These are phyloP conservation scores for Vulpes vulpes DNA, from an alignment of 2,113 vertebrate genomes.

Conservation along the genomic window DNA sequence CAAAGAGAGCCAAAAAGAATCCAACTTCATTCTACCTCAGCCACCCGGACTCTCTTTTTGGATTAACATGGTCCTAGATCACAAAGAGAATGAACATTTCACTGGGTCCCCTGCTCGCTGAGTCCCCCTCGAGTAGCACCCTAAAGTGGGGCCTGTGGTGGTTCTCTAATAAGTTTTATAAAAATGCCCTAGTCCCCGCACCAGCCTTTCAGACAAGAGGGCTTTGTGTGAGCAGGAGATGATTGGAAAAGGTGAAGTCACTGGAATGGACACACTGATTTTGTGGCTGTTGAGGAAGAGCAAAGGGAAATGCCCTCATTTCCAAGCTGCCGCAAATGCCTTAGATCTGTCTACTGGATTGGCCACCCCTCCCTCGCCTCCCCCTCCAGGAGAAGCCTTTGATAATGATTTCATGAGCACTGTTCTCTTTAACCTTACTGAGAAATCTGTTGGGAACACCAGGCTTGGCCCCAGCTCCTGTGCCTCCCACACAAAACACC, in stretches of 20 bases:
- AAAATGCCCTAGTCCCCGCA: background rate
- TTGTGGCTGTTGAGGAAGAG: background rate
- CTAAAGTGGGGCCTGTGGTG: fast-evolving
- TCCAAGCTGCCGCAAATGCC: background rate
- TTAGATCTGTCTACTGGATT: background rate
- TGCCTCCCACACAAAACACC: background rate
- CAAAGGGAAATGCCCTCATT: background rate
- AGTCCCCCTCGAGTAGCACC: background rate
- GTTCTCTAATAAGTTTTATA: background rate
- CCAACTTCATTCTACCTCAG: background rate
- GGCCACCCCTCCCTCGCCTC: background rate
- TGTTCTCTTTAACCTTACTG: background rate
- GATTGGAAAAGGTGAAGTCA: background rate
- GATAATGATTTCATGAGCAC: background rate
- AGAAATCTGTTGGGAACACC: background rate
- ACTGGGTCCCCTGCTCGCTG: background rate
- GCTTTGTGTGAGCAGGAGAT: background rate
- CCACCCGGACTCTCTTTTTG: background rate
- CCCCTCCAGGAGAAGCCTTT: background rate
- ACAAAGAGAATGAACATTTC: background rate
- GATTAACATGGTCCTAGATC: background rate
- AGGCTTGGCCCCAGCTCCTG: background rate
- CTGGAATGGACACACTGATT: background rate
- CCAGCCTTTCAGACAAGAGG: background rate
- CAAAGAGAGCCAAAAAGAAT: background rate